Percentiles rank a stretch among this genome's conserved stretches.
Conservation (phyloP, 2,888 invertebrate genomes). For the Mythimna lalbum region DNA sequence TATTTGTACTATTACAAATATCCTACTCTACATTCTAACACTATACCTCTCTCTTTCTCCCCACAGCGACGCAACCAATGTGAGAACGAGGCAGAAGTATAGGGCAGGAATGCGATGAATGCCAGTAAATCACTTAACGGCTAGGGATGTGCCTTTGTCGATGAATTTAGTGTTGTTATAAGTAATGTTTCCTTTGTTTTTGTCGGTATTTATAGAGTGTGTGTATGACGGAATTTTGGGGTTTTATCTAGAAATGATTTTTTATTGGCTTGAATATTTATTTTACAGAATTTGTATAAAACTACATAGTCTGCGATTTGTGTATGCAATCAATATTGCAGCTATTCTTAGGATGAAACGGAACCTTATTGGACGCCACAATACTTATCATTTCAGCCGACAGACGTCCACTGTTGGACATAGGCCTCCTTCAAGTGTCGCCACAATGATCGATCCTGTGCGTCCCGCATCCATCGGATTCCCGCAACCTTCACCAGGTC, state of each 20-base stretch:
- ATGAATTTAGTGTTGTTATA: conserved; percentile 50
- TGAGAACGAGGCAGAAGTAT: conserved; percentile 22
- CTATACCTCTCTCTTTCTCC: conserved; percentile 9
- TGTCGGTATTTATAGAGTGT: conserved; percentile 37
- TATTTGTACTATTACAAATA: conserved; percentile 40
- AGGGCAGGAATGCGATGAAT: conserved; percentile 36
- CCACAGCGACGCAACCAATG: neutral
- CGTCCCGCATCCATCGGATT: too few species aligned
- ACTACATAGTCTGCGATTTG: too few species aligned
- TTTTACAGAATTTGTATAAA: too few species aligned
- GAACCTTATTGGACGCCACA: too few species aligned
- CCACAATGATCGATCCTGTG: too few species aligned
- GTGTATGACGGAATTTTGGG: conserved; percentile 10
- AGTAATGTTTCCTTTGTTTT: conserved; percentile 47
- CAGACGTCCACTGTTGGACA: too few species aligned
- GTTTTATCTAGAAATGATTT: neutral
- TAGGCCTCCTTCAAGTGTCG: too few species aligned
- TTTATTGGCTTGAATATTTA: neutral
- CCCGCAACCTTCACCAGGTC: too few species aligned
- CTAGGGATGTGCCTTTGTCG: conserved; percentile 58
- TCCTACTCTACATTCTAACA: conserved; percentile 18
- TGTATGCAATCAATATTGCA: too few species aligned
- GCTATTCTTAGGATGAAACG: too few species aligned
- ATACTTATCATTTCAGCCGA: too few species aligned
- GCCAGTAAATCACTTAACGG: conserved; percentile 61